These are phyloP conservation scores for Urocolius indicus DNA, from an alignment of 2,113 vertebrate species.

Conservation along the genomic window DNA sequence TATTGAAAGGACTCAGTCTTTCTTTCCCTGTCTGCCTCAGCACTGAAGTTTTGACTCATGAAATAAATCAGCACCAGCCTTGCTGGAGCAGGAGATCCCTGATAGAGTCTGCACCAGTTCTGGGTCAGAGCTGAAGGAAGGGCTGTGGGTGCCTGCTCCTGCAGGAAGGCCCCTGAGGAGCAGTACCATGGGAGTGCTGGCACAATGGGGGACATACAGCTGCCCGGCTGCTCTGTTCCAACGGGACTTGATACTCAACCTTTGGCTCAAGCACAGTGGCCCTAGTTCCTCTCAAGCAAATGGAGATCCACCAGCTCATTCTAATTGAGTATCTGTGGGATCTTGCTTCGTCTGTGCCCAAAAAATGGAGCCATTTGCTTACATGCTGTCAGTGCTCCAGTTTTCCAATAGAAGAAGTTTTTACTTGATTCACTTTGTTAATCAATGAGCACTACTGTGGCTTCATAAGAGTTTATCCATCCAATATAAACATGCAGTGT, in stretches of 20 bases:
- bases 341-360: not conserved
- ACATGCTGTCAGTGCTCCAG: not conserved
- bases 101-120: not conserved
- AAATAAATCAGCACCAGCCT: not conserved
- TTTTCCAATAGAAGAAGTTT: not conserved
- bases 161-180: not conserved
- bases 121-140: not conserved
- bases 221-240: not conserved
- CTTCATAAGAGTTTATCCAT: not conserved
- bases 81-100: not conserved
- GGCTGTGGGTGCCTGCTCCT: rapidly evolving
- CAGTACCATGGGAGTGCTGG: rapidly evolving
- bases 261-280: not conserved
- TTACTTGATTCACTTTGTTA: not conserved
- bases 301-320: not conserved
- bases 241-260: not conserved
- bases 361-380: not conserved
- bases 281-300: not conserved
- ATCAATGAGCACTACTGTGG: not conserved
- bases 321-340: not conserved
- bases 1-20: not conserved
- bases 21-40: not conserved
- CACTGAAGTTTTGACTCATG: not conserved
- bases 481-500: not conserved
- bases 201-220: not conserved